phyloP scores from a whole-genome alignment of 53 echinoderm and acorn worm species.

The Actinopyga echinites region DNA sequence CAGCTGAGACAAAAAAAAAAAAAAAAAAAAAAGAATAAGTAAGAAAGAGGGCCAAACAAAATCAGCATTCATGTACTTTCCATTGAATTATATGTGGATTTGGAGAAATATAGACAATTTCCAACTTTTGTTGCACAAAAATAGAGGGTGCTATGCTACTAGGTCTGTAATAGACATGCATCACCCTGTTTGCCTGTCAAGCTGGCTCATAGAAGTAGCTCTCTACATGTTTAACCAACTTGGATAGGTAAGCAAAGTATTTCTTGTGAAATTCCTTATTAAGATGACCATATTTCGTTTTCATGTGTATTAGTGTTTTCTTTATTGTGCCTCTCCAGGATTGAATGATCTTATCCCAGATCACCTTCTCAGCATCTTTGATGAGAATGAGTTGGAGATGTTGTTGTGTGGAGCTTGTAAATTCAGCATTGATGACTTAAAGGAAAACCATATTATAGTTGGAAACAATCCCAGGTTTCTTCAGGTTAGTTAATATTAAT shows the following conservation, averaged over 20 bases:
- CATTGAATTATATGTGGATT: too few relatives aligned
- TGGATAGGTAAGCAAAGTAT: neutral
- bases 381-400: constrained; percentile 98
- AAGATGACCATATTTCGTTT: neutral
- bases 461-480: constrained; percentile 71
- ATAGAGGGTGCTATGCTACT: too few relatives aligned
- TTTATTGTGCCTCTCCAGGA: constrained; percentile 43
- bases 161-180: too few relatives aligned
- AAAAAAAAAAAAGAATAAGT: too few relatives aligned
- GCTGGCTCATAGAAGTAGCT: too few relatives aligned
- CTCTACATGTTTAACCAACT: neutral
- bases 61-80: too few relatives aligned
- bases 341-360: constrained; percentile 97
- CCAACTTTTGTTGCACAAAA: too few relatives aligned
- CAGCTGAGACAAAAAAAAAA: too few relatives aligned
- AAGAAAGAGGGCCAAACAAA: too few relatives aligned
- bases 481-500: constrained; percentile 53
- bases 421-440: constrained; percentile 77
- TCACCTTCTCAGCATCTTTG: constrained; percentile 96
- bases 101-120: too few relatives aligned
- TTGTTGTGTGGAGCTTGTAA: constrained; percentile 89
- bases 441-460: constrained; percentile 65
- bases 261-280: neutral
- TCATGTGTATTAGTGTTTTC: neutral
- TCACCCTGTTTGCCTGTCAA: too few relatives aligned